Percentiles rank a stretch among this genome's conserved stretches.
Evolutionary conservation across 2,113 vertebrate species (phyloP).

Genomic region (Eolophus roseicapilla): DNA sequence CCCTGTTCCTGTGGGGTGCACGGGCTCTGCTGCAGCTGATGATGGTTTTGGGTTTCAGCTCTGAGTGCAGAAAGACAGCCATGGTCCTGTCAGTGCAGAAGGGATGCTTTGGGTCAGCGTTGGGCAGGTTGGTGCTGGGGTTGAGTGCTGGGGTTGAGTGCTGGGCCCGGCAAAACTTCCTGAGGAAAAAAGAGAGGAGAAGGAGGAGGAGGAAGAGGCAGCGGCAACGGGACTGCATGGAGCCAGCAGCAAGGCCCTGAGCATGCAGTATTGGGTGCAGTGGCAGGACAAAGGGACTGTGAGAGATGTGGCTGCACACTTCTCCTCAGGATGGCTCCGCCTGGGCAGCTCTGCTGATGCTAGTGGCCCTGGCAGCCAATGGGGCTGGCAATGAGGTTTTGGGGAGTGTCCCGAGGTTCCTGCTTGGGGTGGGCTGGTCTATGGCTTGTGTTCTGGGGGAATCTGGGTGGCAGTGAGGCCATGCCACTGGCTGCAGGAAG

Average conservation of each 20-base stretch:
- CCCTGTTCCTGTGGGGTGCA: neutral
- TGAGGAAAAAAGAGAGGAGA: neutral
- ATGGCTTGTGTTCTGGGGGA: neutral
- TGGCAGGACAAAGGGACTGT: neutral
- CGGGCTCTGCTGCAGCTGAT: accelerated
- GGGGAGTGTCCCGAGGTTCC: neutral
- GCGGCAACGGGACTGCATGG: neutral
- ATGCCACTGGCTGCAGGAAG: neutral
- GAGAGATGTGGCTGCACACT: neutral
- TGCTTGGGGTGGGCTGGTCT: neutral
- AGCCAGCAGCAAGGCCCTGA: neutral
- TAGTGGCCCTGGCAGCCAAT: neutral
- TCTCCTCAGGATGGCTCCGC: neutral
- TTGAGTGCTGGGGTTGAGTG: neutral
- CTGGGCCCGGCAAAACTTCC: neutral
- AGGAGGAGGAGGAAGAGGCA: neutral
- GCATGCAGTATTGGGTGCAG: neutral
- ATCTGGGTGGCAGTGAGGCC: neutral
- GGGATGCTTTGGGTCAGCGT: neutral
- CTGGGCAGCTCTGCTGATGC: neutral
- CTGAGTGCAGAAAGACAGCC: neutral
- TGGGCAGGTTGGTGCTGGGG: neutral
- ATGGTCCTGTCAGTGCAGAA: neutral
- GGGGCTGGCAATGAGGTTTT: constrained; percentile 2
- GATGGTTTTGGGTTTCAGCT: neutral